Base-by-base conservation (phyloP, 2,797 vertebrate species). In the Rhadinocentrus ornatus region DNA sequence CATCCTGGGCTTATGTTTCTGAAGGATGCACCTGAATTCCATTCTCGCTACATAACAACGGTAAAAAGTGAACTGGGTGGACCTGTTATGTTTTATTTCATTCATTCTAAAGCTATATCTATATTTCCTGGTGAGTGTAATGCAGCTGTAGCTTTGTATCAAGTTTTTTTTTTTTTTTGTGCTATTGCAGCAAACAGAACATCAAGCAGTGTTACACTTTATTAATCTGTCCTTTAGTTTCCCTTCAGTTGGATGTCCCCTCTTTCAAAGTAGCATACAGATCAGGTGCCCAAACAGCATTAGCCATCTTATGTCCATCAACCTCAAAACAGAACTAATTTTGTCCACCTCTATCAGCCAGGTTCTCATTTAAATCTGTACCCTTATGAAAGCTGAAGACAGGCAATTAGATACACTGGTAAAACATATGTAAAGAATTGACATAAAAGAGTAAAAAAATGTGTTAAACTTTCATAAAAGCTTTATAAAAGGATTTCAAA, bases 21-120 rank as follows among this genome's bases (percentile, higher is more conserved):
- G 78, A 99, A 99, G 92, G 98, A 99, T 68, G 98, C 98, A 61
- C 98, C 98, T 0, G 98, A 99, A 92, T 99, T 99, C 90, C 98
- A 99, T 92, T 99, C 98, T 68, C 97, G 98, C 56, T 99, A 99
- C 63, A 99, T 99, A 77, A 99, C 97, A 1, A 99, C 97, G 90
- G 98, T 99, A 96, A 82, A 58, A 26, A 0, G 0, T 50, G 7
- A 9, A 65, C 24, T 2, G 26, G 11, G 37, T 63, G 20, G 20
- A 46, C 8, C 8, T 48, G 24, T 18, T 13, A n/a, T 29, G 27
- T 39, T 59, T 54, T 34, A 50, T 24, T 22, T 3, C 20, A n/a
- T 48, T n/a, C 20, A 46, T 20, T 48, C 44, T n/a, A 20, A 48
- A n/a, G 44, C n/a, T 50, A 13, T 24, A 24, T 3, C 10, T 24